These are phyloP conservation scores for Ambastaia sidthimunki DNA, from an alignment of 2,797 vertebrate genomes.

Conservation along the genomic window DNA sequence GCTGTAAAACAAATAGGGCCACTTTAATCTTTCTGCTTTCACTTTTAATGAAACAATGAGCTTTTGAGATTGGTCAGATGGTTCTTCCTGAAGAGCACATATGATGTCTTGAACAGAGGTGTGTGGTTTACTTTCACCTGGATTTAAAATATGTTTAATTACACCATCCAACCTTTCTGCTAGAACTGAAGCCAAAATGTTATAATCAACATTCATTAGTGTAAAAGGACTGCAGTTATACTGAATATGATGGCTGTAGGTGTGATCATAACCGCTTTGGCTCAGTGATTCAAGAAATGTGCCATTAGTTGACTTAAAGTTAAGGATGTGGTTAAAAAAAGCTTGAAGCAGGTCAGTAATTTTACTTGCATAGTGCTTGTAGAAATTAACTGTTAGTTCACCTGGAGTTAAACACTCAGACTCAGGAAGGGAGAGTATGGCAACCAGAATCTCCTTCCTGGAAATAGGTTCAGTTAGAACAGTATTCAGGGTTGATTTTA, in stretches of 20 bases:
- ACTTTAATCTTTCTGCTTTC: conserved; percentile 30
- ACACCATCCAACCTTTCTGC: conserved; percentile 44
- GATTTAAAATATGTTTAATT: conserved; percentile 39
- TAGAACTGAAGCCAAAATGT: conserved; percentile 47
- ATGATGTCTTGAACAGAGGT: neutral
- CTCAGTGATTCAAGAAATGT: conserved; percentile 15
- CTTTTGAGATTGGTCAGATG: neutral
- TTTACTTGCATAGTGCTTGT: conserved; percentile 45
- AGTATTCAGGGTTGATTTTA: conserved; percentile 13
- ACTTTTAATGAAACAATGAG: conserved; percentile 34
- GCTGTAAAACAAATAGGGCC: conserved; percentile 37
- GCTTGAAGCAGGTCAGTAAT: conserved; percentile 46
- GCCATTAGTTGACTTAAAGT: neutral
- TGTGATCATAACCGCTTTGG: conserved; percentile 36
- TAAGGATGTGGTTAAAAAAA: conserved; percentile 50
- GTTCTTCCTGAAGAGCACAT: neutral
- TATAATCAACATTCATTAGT: conserved; percentile 45
- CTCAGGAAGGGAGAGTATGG: conserved; percentile 40
- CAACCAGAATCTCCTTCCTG: conserved; percentile 43
- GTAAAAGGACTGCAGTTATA: neutral
- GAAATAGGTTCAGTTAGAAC: conserved; percentile 38
- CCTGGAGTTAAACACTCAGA: conserved; percentile 25
- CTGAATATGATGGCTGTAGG: conserved; percentile 39
- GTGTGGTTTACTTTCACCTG: conserved; percentile 22
- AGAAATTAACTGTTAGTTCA: conserved; percentile 51